Base-by-base conservation (phyloP, 2,888 invertebrate genomes). In the Aphidius colemani region DNA sequence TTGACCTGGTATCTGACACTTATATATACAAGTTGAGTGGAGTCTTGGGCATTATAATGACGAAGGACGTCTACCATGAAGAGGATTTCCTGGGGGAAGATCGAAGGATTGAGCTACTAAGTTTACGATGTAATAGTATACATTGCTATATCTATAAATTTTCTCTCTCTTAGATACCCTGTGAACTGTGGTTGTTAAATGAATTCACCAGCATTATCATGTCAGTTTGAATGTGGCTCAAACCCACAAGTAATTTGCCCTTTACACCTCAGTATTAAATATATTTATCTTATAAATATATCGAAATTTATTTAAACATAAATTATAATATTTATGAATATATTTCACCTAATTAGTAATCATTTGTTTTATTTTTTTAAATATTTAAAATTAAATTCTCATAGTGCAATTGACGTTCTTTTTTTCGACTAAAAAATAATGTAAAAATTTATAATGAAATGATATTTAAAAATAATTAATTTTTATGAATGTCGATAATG, bases 191-290 rank as follows among this genome's bases (percentile, higher is more conserved):
- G 78, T 74, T 69, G 72, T 74, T 78, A 78, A 78, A 78, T 78
- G 76, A 78, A 78, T 78, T 75, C 74, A 70, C 71, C 69, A 73
- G 75, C 75, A 76, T 78, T 78, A 76, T 72, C 71, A 72, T 73
- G 75, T 76, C 76, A 74, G 73, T 74, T 75, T 73, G 74, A 77
- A 77, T 75, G 72, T 67, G 69, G 69, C 72, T 75, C 75, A 74
- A 71, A 70, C 70, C 67, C 43, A 48, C 62, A 65, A 68, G 71
- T 68, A 64, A 70, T 70, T 74, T 74, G 69, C 68, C 71, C 72
- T 72, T 69, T 73, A 71, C 60, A 64, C 66, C 55, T 63, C 48
- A 7, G 10, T 30, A 30, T 30, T 30, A 5, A 30, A 30, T 30
- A 30, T 30, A 30, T 30, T 30, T 30, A 5, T 30, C 30, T 30